Base-by-base conservation (phyloP, 2,797 vertebrate genomes). In the Eupleurogrammus muticus region DNA sequence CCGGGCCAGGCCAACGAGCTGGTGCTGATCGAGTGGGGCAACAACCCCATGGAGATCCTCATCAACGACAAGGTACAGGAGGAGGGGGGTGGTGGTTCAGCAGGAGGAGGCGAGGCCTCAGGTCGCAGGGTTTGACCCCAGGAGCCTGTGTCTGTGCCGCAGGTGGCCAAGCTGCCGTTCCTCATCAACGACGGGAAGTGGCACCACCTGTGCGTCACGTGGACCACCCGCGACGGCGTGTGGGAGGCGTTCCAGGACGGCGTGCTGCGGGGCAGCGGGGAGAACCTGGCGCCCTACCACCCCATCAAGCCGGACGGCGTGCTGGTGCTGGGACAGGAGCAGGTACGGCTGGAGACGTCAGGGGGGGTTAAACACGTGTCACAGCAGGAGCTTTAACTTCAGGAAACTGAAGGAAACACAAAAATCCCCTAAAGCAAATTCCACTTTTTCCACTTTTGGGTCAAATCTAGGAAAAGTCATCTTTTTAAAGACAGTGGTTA, bases 31-130 rank as follows among this genome's bases (percentile, higher is more conserved):
- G 97, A 99, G 88, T 99, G 97, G 97, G 96, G 97, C 14, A 97
- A 96, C 91, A 98, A 98, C 83, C 97, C 97, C n/a, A 99, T 99
- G 97, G 97, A 99, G 90, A 95, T 99, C 61, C 96, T 99, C 84
- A 98, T 99, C 81, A 99, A 99, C 0, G 97, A 99, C 89, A 99
- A 99, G 97, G 97, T 99, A 84, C 68, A 0, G 32, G 3, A 47
- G 60, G 74, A 68, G 5, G 55, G 36, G 16, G 58, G 51, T 57
- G 36, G 1, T 70, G 72, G 71, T 71, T 77, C 52, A 61, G 66
- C 72, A 81, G 66, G 47, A 72, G 24, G 61, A 2, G 13, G 19
- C 1, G 40, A 3, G 14, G 47, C 68, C 55, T 42, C 40, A 46
- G n/a, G 40, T 14, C 16, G 38, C 40, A 44, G 16, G 16, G n/a